Evolutionary conservation across 2,797 vertebrate species (phyloP).

Genomic region (Megaceryle alcyon): DNA sequence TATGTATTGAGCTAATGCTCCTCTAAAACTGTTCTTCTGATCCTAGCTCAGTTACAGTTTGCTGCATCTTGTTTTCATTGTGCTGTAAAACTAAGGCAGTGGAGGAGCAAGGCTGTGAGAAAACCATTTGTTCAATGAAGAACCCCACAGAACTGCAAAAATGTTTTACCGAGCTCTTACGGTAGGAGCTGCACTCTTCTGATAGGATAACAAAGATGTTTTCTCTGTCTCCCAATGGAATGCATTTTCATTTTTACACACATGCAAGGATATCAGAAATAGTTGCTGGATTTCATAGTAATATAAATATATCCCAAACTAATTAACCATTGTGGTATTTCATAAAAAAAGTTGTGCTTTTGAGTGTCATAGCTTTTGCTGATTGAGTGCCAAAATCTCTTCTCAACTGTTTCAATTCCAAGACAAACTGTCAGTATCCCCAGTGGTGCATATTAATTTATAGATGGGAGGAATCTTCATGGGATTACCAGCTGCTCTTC

Average conservation of each 20-base stretch:
- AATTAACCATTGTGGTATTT: not conserved
- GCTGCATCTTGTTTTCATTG: slow-evolving; percentile 36
- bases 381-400: slow-evolving; percentile 24
- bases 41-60: not conserved
- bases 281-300: not conserved
- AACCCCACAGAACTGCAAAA: not conserved
- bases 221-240: not conserved
- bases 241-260: slow-evolving; percentile 1
- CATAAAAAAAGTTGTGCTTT: slow-evolving; percentile 18
- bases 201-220: slow-evolving; percentile 18
- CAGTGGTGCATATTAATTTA: slow-evolving; percentile 2
- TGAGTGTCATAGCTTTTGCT: not conserved
- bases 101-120: not conserved
- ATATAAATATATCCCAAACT: not conserved
- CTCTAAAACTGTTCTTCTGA: not conserved
- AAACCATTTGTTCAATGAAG: slow-evolving; percentile 5
- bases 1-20: not conserved
- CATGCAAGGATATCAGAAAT: not conserved
- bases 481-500: slow-evolving; percentile 62
- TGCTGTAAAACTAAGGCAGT: not conserved
- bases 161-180: not conserved
- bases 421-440: slow-evolving; percentile 29
- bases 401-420: slow-evolving; percentile 27
- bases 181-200: not conserved
- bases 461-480: slow-evolving; percentile 22